phyloP scores from a whole-genome alignment of 2,113 vertebrate genomes.

The Ifrita kowaldi region DNA sequence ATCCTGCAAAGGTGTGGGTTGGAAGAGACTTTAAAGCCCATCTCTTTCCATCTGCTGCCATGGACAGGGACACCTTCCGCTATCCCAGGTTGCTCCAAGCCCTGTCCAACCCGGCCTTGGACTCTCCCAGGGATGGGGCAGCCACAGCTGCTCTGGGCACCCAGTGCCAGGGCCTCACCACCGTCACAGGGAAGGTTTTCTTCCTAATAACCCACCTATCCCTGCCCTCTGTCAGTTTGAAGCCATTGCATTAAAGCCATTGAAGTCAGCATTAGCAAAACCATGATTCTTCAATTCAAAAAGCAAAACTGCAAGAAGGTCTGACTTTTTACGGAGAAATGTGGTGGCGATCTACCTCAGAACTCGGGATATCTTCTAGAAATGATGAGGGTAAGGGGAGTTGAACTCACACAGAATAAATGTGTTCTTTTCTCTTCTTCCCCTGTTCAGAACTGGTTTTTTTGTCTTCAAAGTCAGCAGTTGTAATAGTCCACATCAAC shows the following conservation, averaged over 20 bases:
- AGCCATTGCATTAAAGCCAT: not conserved
- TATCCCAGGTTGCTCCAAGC: accelerated
- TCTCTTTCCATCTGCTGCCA: not conserved
- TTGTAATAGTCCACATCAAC: not conserved
- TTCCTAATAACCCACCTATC: not conserved
- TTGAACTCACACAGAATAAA: not conserved
- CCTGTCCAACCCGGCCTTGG: accelerated
- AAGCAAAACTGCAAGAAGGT: not conserved
- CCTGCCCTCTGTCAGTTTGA: not conserved
- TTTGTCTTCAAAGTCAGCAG: not conserved
- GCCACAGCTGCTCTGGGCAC: not conserved
- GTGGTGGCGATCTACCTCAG: not conserved
- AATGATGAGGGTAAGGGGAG: accelerated
- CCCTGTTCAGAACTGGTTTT: not conserved
- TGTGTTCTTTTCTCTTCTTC: not conserved
- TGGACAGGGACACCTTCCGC: not conserved
- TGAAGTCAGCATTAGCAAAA: not conserved
- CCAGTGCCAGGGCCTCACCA: not conserved
- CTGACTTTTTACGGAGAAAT: not conserved
- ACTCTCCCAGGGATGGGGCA: not conserved
- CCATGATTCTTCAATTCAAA: not conserved
- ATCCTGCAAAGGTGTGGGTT: too few species aligned
- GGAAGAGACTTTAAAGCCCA: not conserved
- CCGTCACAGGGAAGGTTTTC: not conserved
- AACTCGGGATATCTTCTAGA: not conserved